Conservation (phyloP, 2,113 vertebrate genomes). For the Nymphicus hollandicus region DNA sequence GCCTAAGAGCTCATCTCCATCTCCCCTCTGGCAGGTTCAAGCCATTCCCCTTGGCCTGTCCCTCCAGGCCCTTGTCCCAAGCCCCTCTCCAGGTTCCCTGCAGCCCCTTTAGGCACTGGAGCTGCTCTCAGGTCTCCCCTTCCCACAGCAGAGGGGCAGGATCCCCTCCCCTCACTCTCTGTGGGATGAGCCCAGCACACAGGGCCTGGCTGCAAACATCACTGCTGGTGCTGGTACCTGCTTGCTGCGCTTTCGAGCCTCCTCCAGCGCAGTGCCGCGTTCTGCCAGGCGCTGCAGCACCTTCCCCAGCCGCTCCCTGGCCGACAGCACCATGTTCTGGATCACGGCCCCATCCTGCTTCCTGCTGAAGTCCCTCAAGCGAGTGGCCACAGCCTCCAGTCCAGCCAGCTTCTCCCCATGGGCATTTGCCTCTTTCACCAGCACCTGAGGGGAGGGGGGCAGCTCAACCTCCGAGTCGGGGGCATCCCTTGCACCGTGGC, state of each 20-base stretch:
- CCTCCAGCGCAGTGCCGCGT: neutral
- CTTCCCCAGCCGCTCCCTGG: slow-evolving; percentile 1
- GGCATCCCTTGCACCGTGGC: neutral
- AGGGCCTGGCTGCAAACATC: neutral
- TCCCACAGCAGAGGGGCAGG: neutral
- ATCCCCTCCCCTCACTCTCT: neutral
- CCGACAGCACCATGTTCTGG: slow-evolving; percentile 14
- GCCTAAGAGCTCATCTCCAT: too few species aligned
- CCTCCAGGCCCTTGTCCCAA: fast-evolving
- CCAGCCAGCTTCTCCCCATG: neutral
- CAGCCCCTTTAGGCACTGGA: neutral
- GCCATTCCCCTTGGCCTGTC: too few species aligned
- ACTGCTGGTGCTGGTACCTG: neutral
- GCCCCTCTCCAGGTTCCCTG: too few species aligned
- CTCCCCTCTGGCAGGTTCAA: too few species aligned
- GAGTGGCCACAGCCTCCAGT: neutral
- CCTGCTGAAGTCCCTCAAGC: neutral
- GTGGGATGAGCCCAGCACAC: neutral
- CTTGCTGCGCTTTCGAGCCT: slow-evolving; percentile 11
- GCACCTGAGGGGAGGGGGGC: slow-evolving; percentile 50
- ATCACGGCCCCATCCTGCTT: neutral
- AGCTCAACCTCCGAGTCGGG: neutral
- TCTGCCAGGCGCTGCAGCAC: neutral
- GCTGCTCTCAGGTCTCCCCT: neutral
- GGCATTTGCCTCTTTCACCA: slow-evolving; percentile 14